Evolutionary conservation across 2,797 vertebrate genomes (phyloP).

Genomic region (Silurus aristotelis): DNA sequence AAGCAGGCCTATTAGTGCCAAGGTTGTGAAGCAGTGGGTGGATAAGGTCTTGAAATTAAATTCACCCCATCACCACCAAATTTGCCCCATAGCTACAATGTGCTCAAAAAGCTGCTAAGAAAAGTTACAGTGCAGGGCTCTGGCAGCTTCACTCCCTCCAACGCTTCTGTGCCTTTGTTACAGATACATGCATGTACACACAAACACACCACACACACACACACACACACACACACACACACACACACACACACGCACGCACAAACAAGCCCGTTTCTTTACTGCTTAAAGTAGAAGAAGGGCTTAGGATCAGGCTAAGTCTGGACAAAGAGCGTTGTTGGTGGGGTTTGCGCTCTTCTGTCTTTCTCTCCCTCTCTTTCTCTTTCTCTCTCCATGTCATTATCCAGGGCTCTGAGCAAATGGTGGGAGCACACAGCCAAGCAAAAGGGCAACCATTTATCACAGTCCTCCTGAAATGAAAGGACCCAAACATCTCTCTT

Average conservation of each 20-base stretch:
- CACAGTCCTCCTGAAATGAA: slow-evolving; percentile 90
- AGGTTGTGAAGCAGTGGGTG: slow-evolving; percentile 40
- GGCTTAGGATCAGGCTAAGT: slow-evolving; percentile 70
- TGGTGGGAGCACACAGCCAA: slow-evolving; percentile 78
- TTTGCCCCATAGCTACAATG: slow-evolving; percentile 48
- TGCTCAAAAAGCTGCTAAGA: slow-evolving; percentile 48
- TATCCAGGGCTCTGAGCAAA: slow-evolving; percentile 82
- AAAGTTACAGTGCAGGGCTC: slow-evolving; percentile 42
- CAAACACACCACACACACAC: slow-evolving; percentile 32
- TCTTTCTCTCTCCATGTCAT: slow-evolving; percentile 77
- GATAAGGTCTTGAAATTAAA: slow-evolving; percentile 55
- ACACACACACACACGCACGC: slow-evolving; percentile 42
- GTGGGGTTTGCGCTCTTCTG: slow-evolving; percentile 66
- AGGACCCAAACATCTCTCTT: slow-evolving; percentile 87
- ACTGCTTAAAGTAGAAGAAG: slow-evolving; percentile 72
- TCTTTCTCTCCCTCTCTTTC: slow-evolving; percentile 15
- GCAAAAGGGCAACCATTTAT: slow-evolving; percentile 93
- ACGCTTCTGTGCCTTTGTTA: slow-evolving; percentile 33
- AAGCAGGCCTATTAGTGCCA: slow-evolving; percentile 32
- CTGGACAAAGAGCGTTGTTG: slow-evolving; percentile 75
- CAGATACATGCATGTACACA: slow-evolving; percentile 35
- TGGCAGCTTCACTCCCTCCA: slow-evolving; percentile 38
- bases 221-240: slow-evolving; percentile 49
- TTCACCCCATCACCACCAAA: slow-evolving; percentile 58
- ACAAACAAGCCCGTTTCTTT: slow-evolving; percentile 62